Evolutionary conservation across 2,113 vertebrate species (phyloP).

Genomic region (Rhea americana): DNA sequence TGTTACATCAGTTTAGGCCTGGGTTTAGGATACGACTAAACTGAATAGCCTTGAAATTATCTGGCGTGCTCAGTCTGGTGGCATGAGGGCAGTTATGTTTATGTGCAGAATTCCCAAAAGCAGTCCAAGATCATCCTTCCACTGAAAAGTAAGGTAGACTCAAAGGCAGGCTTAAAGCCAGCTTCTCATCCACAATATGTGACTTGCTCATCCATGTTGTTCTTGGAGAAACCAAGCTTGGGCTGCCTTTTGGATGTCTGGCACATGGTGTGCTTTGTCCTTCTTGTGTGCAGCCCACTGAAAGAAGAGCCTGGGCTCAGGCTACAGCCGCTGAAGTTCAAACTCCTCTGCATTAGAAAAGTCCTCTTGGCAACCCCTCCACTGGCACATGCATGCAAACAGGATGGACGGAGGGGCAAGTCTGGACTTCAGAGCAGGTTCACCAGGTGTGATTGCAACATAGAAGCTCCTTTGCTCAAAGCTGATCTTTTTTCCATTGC

Average conservation of each 20-base stretch:
- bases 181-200: not conserved
- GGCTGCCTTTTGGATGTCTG: not conserved
- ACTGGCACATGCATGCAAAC: not conserved
- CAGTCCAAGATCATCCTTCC: not conserved
- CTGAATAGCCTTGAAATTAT: not conserved
- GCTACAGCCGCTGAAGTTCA: not conserved
- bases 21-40: not conserved
- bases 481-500: no score
- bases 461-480: not conserved
- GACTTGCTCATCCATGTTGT: accelerated
- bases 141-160: not conserved
- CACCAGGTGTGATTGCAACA: not conserved
- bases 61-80: not conserved
- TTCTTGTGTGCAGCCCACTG: not conserved
- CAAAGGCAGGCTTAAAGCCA: not conserved
- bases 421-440: not conserved
- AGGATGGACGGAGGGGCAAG: not conserved
- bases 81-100: not conserved
- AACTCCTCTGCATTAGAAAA: not conserved
- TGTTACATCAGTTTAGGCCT: not conserved
- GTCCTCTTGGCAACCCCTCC: not conserved
- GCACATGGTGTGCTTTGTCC: not conserved
- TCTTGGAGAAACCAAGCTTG: not conserved
- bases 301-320: not conserved
- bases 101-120: not conserved